A percentile compares a stretch with the other conserved stretches of the same genome.
Conservation (phyloP, 2,113 vertebrate genomes). For the Xenotilapia caudafasciata region DNA sequence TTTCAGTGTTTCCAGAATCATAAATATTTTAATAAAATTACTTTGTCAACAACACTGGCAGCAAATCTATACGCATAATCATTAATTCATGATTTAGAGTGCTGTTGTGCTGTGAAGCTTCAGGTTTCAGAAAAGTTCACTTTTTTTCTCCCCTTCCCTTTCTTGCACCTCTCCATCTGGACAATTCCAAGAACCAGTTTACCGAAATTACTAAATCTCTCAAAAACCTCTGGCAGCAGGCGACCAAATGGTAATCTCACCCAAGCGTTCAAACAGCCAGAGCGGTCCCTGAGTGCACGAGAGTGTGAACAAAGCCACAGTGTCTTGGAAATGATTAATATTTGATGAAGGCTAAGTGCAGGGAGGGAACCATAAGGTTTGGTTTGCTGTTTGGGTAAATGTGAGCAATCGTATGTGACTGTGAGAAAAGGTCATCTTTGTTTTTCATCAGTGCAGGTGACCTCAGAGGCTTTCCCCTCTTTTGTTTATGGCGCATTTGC, state of each 20-base stretch:
- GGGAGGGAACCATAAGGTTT: slow-evolving; percentile 20
- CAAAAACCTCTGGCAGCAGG: not conserved
- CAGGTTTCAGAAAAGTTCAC: not conserved
- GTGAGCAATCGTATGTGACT: slow-evolving; percentile 36
- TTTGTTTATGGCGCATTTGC: not conserved
- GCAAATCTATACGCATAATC: not conserved
- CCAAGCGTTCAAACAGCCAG: not conserved
- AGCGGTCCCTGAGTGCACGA: not conserved
- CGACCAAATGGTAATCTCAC: not conserved
- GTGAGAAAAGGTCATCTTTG: slow-evolving; percentile 52
- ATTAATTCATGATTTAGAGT: not conserved
- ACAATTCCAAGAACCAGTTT: not conserved
- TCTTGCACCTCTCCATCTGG: not conserved
- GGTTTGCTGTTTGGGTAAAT: slow-evolving; percentile 17
- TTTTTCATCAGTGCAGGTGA: slow-evolving; percentile 27
- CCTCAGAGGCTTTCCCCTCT: not conserved
- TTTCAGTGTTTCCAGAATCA: not conserved
- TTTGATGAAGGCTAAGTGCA: slow-evolving; percentile 60
- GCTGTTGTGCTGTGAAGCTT: not conserved
- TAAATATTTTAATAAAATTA: not conserved
- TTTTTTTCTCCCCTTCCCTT: not conserved
- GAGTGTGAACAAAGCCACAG: slow-evolving; percentile 34
- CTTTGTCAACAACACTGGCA: not conserved
- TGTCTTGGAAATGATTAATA: slow-evolving; percentile 43
- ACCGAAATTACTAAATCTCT: not conserved